These are phyloP conservation scores for Chymomyza caudatula DNA, from an alignment of 2,888 invertebrate genomes.

Conservation along the genomic window DNA sequence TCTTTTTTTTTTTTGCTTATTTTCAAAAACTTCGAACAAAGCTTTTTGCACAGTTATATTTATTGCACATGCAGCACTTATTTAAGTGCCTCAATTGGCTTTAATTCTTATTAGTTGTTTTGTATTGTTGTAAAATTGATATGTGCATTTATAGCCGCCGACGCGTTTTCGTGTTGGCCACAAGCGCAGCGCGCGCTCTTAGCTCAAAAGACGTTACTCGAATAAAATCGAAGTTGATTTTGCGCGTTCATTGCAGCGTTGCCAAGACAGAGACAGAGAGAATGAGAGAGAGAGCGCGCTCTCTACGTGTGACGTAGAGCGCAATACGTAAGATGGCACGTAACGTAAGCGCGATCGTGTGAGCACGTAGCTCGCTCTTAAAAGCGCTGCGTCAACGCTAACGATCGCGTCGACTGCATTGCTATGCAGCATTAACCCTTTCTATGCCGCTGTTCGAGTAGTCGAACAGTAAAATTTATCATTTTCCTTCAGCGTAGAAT, in stretches of 20 bases:
- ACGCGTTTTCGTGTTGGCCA: slow-evolving; percentile 14
- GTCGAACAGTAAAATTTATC: too few species aligned
- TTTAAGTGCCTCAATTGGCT: slow-evolving; percentile 2
- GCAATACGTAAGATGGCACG: neutral
- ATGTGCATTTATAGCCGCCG: slow-evolving; percentile 19
- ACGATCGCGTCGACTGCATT: slow-evolving; percentile 9
- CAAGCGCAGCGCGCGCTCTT: slow-evolving; percentile 24
- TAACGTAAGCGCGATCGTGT: neutral
- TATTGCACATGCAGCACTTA: slow-evolving; percentile 13
- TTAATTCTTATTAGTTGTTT: slow-evolving; percentile 37
- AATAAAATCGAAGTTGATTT: slow-evolving; percentile 58
- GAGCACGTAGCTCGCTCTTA: slow-evolving; percentile 32
- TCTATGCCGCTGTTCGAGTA: too few species aligned
- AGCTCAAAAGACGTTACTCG: slow-evolving; percentile 54
- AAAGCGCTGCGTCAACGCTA: slow-evolving; percentile 3
- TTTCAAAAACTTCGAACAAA: slow-evolving; percentile 9
- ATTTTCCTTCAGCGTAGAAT: too few species aligned
- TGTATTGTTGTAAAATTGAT: slow-evolving; percentile 10
- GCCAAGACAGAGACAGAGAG: neutral
- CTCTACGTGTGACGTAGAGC: neutral
- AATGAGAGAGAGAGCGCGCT: neutral
- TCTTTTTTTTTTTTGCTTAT: slow-evolving; percentile 11
- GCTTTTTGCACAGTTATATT: slow-evolving; percentile 27
- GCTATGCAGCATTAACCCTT: slow-evolving; percentile 23
- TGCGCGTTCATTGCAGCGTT: neutral